These are phyloP conservation scores for Orestias chungarensis DNA, from an alignment of 2,797 vertebrate species.

Conservation along the genomic window DNA sequence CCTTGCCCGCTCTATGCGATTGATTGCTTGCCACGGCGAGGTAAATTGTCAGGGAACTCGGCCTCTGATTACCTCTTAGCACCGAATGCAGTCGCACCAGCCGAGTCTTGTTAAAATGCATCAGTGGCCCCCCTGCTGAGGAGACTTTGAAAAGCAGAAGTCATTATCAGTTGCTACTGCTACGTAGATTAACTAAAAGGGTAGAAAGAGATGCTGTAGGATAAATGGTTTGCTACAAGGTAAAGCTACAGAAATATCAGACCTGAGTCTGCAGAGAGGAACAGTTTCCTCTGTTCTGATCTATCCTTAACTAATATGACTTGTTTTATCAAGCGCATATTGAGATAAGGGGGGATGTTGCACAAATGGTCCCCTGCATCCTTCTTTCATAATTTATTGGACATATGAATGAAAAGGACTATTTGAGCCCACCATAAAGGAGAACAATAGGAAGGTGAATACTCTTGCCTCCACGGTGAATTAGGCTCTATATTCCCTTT, in stretches of 20 bases:
- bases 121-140: slow-evolving; percentile 73
- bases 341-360: slow-evolving; percentile 49
- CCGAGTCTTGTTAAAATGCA: slow-evolving; percentile 80
- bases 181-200: slow-evolving; percentile 61
- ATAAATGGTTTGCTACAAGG: slow-evolving; percentile 36
- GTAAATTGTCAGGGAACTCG: slow-evolving; percentile 82
- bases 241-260: slow-evolving; percentile 15
- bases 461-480: slow-evolving; percentile 24
- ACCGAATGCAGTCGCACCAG: slow-evolving; percentile 77
- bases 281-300: slow-evolving; percentile 37
- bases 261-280: slow-evolving; percentile 35
- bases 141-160: slow-evolving; percentile 66
- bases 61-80: slow-evolving; percentile 85
- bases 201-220: slow-evolving; percentile 45
- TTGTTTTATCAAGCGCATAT: slow-evolving; percentile 51
- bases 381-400: slow-evolving; percentile 47
- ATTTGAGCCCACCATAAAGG: slow-evolving; percentile 52
- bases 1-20: slow-evolving; percentile 79
- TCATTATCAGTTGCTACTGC: slow-evolving; percentile 76
- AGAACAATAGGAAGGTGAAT: slow-evolving; percentile 53
- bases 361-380: slow-evolving; percentile 35
- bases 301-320: slow-evolving; percentile 49
- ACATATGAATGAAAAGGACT: slow-evolving; percentile 37
- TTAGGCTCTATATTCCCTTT: slow-evolving; percentile 29
- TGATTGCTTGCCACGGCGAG: slow-evolving; percentile 82